Percentiles rank a stretch among this genome's conserved stretches.
Evolutionary conservation across 2,888 invertebrate species (phyloP).

Genomic region (Chloroclysta siterata): DNA sequence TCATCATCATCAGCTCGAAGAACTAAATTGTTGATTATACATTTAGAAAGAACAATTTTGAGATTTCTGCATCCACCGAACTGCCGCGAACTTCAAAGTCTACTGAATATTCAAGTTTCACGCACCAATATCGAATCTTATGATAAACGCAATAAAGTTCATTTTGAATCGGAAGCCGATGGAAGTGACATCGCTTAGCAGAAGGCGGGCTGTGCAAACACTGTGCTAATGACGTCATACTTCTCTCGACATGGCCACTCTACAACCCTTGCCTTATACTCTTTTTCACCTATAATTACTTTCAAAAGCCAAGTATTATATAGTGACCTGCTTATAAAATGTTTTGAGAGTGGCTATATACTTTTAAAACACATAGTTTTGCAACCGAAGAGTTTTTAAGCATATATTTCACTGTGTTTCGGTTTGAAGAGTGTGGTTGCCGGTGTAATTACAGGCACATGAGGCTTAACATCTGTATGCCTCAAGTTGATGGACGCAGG

Average conservation of each 20-base stretch:
- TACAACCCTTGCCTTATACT: slow-evolving; percentile 56
- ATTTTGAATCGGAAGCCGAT: neutral
- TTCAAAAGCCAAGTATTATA: slow-evolving; percentile 27
- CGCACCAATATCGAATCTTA: neutral
- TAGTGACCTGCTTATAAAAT: slow-evolving; percentile 21
- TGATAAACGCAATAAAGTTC: neutral
- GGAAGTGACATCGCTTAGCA: slow-evolving; percentile 18
- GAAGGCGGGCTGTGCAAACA: slow-evolving; percentile 80
- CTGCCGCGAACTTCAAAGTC: too few species aligned
- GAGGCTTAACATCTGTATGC: too few species aligned
- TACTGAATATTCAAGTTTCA: neutral
- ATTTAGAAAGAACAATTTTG: too few species aligned
- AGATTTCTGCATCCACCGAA: too few species aligned
- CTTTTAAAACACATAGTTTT: neutral
- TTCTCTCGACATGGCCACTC: slow-evolving; percentile 75
- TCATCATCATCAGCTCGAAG: too few species aligned
- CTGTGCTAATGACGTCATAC: slow-evolving; percentile 77
- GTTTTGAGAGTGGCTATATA: slow-evolving; percentile 11
- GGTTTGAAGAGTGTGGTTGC: too few species aligned
- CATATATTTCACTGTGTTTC: too few species aligned
- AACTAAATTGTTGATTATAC: too few species aligned
- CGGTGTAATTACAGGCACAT: too few species aligned
- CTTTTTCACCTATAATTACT: slow-evolving; percentile 43
- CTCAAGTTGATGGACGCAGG: too few species aligned
- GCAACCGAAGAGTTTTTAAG: too few species aligned